Conservation (phyloP, 2,888 invertebrate genomes). For the Xestia ashworthii region DNA sequence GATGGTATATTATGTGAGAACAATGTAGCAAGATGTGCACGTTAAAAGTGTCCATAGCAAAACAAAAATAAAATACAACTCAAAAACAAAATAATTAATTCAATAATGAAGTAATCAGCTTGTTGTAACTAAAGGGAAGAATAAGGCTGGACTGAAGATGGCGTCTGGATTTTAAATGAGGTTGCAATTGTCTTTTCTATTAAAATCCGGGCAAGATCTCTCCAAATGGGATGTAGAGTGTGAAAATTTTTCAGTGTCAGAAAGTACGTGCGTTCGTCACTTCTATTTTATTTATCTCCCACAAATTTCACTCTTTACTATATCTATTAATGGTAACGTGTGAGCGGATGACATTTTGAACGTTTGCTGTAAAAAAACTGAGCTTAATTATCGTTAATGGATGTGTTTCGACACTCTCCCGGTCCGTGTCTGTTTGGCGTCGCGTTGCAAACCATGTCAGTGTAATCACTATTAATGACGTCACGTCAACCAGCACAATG, state of each 20-base stretch:
- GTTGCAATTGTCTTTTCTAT: background rate
- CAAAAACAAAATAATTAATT: too few species aligned
- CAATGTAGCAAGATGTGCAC: too few species aligned
- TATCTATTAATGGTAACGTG: conserved; percentile 57
- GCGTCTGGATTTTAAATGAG: too few species aligned
- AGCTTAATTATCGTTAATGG: conserved; percentile 71
- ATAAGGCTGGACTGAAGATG: too few species aligned
- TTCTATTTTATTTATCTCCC: conserved; percentile 15
- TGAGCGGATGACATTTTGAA: conserved; percentile 62
- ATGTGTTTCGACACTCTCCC: conserved; percentile 71
- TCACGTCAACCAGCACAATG: conserved; percentile 54
- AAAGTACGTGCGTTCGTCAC: background rate
- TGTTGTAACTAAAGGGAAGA: background rate
- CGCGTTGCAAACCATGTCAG: conserved; percentile 67
- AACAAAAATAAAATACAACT: too few species aligned
- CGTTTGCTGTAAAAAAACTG: conserved; percentile 62
- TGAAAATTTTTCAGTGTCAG: background rate
- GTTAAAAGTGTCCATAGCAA: too few species aligned
- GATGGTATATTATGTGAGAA: too few species aligned
- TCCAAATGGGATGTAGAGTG: background rate
- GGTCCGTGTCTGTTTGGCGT: conserved; percentile 53
- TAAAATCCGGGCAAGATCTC: background rate
- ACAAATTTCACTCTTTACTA: conserved; percentile 47
- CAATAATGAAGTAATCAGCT: background rate
- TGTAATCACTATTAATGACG: conserved; percentile 67